Conservation (phyloP, 1,140 invertebrate species). For the Acromyrmex heyeri region DNA sequence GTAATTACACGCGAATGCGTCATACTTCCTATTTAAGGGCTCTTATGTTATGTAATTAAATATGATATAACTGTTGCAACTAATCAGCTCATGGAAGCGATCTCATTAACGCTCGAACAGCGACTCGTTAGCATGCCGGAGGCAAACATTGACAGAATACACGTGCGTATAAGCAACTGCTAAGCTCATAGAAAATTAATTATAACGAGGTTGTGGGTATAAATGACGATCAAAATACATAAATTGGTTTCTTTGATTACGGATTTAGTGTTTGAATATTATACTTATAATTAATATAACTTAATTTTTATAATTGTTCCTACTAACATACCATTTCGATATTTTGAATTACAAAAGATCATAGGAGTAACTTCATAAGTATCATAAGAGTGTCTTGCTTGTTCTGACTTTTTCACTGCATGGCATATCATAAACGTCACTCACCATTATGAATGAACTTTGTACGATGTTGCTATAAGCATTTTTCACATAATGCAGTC, state of each 20-base stretch:
- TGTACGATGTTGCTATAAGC: neutral
- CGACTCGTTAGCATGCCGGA: slow-evolving; percentile 29
- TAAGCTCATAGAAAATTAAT: neutral
- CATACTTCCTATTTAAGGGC: slow-evolving; percentile 67
- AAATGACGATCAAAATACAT: neutral
- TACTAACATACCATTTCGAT: too few relatives aligned
- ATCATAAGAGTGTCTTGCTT: neutral
- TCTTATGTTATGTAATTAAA: slow-evolving; percentile 63
- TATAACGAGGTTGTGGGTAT: neutral
- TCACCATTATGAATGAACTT: neutral
- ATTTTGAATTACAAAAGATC: neutral
- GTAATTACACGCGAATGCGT: slow-evolving; percentile 61
- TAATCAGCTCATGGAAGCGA: slow-evolving; percentile 50
- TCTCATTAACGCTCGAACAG: slow-evolving; percentile 45
- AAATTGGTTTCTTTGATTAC: too few relatives aligned
- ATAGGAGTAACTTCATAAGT: neutral
- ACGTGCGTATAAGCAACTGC: neutral
- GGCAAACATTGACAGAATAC: slow-evolving; percentile 33
- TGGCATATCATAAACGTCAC: neutral
- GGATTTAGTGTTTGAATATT: neutral
- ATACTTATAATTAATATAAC: neutral
- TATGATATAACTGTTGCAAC: slow-evolving; percentile 72
- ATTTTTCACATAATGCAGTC: neutral
- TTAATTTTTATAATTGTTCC: neutral
- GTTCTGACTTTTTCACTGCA: neutral